phyloP scores from a whole-genome alignment of 1,140 invertebrate species.

The Drosophila cardini region DNA sequence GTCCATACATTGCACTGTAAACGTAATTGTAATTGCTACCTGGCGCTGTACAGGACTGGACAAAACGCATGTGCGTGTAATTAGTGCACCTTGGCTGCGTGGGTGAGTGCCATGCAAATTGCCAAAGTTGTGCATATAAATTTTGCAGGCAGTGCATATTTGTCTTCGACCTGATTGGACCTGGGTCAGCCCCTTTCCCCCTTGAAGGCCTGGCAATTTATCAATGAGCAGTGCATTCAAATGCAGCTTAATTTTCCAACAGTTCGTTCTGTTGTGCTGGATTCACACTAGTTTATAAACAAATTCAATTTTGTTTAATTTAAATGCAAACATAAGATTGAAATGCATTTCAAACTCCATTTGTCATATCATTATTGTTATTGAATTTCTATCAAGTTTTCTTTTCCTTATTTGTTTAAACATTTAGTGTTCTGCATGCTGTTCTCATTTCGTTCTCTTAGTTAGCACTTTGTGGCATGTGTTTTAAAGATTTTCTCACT shows the following conservation, averaged over 20 bases:
- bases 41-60: constrained; percentile 2
- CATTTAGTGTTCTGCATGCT: constrained; percentile 29
- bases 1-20: constrained; percentile 31
- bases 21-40: constrained; percentile 32
- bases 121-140: constrained; percentile 69
- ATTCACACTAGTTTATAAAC: not conserved
- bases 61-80: constrained; percentile 60
- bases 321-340: too few relatives aligned
- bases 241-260: not conserved
- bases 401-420: not conserved
- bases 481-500: constrained; percentile 17
- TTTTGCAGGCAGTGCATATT: constrained; percentile 63
- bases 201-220: constrained; percentile 32
- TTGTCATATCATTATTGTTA: too few relatives aligned
- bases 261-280: not conserved
- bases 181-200: not conserved
- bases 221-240: constrained; percentile 12
- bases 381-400: too few relatives aligned
- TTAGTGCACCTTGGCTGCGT: constrained; percentile 37
- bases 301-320: too few relatives aligned
- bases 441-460: constrained; percentile 28
- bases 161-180: constrained; percentile 58
- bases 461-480: constrained; percentile 38
- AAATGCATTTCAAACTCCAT: too few relatives aligned
- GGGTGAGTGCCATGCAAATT: constrained; percentile 47